Evolutionary conservation across 2,888 invertebrate species (phyloP), one percentile per base, ranked within the genome.

Genomic region (Perdita meconis): DNA sequence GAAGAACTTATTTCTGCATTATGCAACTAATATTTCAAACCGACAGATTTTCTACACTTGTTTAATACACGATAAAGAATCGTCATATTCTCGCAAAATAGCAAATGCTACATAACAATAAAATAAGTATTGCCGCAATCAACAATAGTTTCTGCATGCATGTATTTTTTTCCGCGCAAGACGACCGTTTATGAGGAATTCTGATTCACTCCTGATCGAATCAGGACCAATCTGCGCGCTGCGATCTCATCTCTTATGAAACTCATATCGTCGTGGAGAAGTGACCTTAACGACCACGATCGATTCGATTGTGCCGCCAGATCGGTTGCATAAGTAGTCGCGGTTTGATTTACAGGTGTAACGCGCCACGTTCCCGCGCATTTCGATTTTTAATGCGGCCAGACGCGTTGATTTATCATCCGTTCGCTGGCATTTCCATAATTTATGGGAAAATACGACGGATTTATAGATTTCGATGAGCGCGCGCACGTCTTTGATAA

Each of bases 291-390:
- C 51, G 76, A 69, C 60, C 38, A 73, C 76, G 72, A 70, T 83
- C 73, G 72, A 51, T 73, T 78, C 72, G 80, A 81, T 81, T 78
- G 73, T 73, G 38, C 57, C 59, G 53, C 50, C 50, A 61, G 72
- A 83, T 83, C 83, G 83, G 67, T 83, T 83, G 74, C 76, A 81
- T 77, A 83, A 83, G 79, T 72, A 69, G 69, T 68, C 69, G 61
- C 59, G 70, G 81, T 86, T 86, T 86, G 85, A 89, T 88, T 89
- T 88, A 84, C 78, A 75, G 80, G 79, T 71, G 76, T 76, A 86
- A 81, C 85, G 80, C 74, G 77, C 74, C 83, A 73, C 69, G 71
- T 75, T 83, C 78, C 67, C 78, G 69, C 57, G 84, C 80, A 82
- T 82, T 82, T 82, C 70, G 78, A 76, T 84, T 82, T 84, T 82